phyloP scores from a whole-genome alignment of 2,113 vertebrate species.

The Pachypanchax playfairii region DNA sequence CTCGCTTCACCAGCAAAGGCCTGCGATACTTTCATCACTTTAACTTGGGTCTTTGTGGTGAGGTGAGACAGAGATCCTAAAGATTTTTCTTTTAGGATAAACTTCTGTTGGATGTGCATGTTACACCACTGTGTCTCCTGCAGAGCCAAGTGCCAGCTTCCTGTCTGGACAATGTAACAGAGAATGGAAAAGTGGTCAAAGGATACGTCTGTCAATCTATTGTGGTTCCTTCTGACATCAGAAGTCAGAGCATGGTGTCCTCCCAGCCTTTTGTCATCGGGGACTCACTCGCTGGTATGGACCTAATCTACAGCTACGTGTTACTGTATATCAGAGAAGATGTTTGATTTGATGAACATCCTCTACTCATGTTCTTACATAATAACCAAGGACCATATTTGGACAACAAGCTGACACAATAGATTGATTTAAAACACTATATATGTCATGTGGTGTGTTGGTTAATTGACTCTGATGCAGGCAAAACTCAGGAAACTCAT shows the following conservation, averaged over 20 bases:
- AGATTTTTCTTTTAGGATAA: not conserved
- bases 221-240: constrained; percentile 86
- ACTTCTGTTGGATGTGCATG: not conserved
- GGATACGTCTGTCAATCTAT: constrained; percentile 87
- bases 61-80: constrained; percentile 75
- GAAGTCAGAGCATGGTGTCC: constrained; percentile 84
- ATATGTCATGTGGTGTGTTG: too few species aligned
- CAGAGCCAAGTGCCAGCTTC: constrained; percentile 81
- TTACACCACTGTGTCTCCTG: constrained; percentile 3
- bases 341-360: too few species aligned
- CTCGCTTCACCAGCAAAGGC: constrained; percentile 91
- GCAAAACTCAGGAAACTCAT: too few species aligned
- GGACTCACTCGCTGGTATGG: constrained; percentile 84
- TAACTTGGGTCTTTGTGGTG: constrained; percentile 87
- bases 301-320: not conserved
- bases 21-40: constrained; percentile 89
- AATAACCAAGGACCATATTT: too few species aligned
- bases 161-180: constrained; percentile 89
- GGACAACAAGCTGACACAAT: too few species aligned
- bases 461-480: too few species aligned
- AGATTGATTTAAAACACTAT: too few species aligned
- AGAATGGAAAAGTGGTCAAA: constrained; percentile 74
- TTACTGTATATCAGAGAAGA: too few species aligned
- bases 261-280: constrained; percentile 89
- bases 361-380: too few species aligned